These are phyloP conservation scores for Amyelois transitella DNA, from an alignment of 1,140 invertebrate genomes.

Conservation along the genomic window DNA sequence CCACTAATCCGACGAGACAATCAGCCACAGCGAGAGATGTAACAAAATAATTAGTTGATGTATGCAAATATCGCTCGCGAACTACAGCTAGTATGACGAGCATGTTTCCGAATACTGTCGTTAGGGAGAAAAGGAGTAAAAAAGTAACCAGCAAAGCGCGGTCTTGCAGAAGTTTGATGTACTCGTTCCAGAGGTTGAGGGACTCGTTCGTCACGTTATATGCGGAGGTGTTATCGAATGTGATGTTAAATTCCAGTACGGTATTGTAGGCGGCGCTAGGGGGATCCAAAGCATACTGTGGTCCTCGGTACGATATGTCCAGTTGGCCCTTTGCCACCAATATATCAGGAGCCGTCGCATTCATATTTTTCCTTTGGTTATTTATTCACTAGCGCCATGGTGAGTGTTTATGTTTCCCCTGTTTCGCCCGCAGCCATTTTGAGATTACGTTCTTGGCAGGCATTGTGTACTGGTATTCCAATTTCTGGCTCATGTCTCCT, in stretches of 20 bases:
- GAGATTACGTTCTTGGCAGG: slow-evolving; percentile 64
- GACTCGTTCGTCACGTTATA: slow-evolving; percentile 43
- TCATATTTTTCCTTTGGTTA: slow-evolving; percentile 65
- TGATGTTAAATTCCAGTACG: slow-evolving; percentile 47
- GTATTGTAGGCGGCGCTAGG: slow-evolving; percentile 33
- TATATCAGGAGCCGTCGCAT: slow-evolving; percentile 54
- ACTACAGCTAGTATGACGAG: slow-evolving; percentile 96
- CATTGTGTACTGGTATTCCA: slow-evolving; percentile 51
- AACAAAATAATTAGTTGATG: slow-evolving; percentile 98
- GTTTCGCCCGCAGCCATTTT: slow-evolving; percentile 64
- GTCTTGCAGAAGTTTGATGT: slow-evolving; percentile 75
- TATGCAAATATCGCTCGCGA: slow-evolving; percentile 91
- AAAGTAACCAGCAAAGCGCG: slow-evolving; percentile 87
- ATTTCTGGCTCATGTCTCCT: slow-evolving; percentile 50
- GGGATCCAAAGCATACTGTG: slow-evolving; percentile 41
- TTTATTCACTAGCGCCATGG: slow-evolving; percentile 57
- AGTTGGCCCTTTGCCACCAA: slow-evolving; percentile 60
- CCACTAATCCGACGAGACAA: slow-evolving; percentile 94
- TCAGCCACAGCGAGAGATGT: slow-evolving; percentile 97
- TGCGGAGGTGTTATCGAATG: slow-evolving; percentile 40
- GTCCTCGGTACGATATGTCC: slow-evolving; percentile 48
- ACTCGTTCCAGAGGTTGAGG: slow-evolving; percentile 62
- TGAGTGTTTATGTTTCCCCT: slow-evolving; percentile 64
- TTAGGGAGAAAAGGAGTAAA: slow-evolving; percentile 91
- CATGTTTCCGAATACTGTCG: slow-evolving; percentile 97